These are phyloP conservation scores for Coendou prehensilis DNA, from an alignment of 2,797 vertebrate genomes.

Conservation along the genomic window DNA sequence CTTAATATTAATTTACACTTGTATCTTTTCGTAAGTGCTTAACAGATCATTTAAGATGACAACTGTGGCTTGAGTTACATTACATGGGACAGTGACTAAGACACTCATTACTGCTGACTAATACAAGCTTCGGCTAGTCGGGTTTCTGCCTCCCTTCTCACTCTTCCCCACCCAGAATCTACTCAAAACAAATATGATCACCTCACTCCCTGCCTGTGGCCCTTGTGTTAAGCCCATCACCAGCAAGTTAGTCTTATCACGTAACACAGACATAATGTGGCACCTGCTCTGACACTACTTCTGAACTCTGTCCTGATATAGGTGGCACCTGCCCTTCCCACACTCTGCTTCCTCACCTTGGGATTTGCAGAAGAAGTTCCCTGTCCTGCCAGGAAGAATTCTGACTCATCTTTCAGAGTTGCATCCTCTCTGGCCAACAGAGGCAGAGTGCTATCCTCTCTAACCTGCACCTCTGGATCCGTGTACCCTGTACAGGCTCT, in stretches of 20 bases:
- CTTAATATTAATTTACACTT: no score
- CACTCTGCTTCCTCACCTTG: neutral
- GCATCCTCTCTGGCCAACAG: neutral
- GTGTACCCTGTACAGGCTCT: neutral
- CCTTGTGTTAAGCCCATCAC: neutral
- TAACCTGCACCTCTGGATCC: neutral
- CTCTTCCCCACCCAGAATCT: neutral
- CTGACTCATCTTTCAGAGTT: neutral
- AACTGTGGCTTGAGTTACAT: neutral
- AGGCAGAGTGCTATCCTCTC: neutral
- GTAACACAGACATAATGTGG: neutral
- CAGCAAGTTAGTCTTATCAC: neutral
- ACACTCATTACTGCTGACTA: neutral
- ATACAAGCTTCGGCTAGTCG: neutral
- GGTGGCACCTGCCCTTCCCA: neutral
- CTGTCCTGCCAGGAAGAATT: neutral
- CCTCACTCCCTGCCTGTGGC: neutral
- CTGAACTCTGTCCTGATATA: neutral
- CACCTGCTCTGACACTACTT: neutral
- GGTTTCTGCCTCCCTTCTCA: neutral
- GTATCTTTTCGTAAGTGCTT: neutral
- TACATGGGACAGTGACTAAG: neutral
- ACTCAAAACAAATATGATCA: neutral
- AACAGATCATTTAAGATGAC: neutral
- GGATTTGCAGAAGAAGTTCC: neutral